Percentiles rank a stretch among this genome's conserved stretches.
Evolutionary conservation across 2,797 vertebrate genomes (phyloP).

Genomic region (Limosa lapponica): DNA sequence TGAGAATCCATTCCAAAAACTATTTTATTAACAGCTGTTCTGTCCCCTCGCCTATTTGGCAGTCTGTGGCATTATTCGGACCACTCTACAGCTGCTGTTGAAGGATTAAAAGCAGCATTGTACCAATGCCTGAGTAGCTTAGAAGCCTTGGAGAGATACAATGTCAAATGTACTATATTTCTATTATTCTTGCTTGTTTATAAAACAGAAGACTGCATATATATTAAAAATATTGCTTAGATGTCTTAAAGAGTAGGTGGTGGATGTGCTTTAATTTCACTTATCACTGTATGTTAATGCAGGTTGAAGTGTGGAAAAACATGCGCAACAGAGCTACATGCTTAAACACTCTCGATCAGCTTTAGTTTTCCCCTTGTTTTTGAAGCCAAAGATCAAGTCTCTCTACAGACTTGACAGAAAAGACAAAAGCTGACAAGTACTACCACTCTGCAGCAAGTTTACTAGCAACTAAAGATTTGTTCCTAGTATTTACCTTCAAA

Average conservation of each 20-base stretch:
- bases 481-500: neutral
- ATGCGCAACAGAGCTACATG: accelerated
- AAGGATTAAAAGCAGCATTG: neutral
- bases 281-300: neutral
- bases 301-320: neutral
- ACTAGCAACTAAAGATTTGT: neutral
- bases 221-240: too few relatives aligned
- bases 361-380: neutral
- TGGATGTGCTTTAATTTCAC: neutral
- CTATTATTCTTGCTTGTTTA: neutral
- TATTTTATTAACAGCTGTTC: neutral
- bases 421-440: neutral
- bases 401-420: neutral
- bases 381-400: neutral
- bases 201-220: neutral
- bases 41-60: neutral
- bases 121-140: neutral
- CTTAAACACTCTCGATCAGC: neutral
- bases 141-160: neutral
- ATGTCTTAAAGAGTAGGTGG: neutral
- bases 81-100: neutral
- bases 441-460: neutral
- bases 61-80: neutral
- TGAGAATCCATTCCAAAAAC: neutral
- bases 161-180: neutral